Base-by-base conservation (phyloP, 1,140 invertebrate genomes). In the Neoseiulus cucumeris region DNA sequence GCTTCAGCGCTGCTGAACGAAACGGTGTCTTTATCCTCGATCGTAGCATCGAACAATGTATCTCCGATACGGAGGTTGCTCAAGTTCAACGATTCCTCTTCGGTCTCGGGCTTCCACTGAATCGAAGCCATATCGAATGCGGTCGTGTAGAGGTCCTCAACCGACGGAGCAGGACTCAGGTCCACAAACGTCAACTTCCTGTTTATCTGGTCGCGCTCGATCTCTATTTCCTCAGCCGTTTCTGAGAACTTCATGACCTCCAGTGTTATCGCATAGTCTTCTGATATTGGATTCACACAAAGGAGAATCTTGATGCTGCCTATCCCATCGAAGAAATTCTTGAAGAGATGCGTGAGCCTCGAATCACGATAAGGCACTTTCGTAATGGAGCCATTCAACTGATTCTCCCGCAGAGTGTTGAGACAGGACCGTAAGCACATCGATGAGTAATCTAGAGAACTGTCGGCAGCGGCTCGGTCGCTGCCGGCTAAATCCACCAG, bases 271-370 rank as follows among this genome's bases (percentile, higher is more conserved):
- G 97, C 92, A 75, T 86, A 96, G 75, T 98, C 93, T 64, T 89
- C 84, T 29, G 82, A 77, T 64, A 84, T 81, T 0, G 94, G 95
- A 80, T 98, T 98, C 7, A 94, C 83, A 76, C 96, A 99, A 4
- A 99, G 86, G 64, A 98, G 83, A 94, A 98, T 98, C 66, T 86
- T 79, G 0, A 98, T 90, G 72, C 87, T 85, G 2, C 94, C 94
- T 73, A 94, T 87, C 1, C 95, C 94, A 76, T 98, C 95, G 76
- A 99, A 98, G 75, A 89, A 98, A 73, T 87, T 95, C 75, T 98
- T 98, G 74, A 99, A 98, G 47, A 98, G 80, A 76, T 93, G 87
- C 1, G 95, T 98, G 1, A 99, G 80, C 73, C 92, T 91, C 0
- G 89, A 90, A 72, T 98, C 92, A 28, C 95, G 76, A 76, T 96